These are phyloP conservation scores for Dendrocincla fuliginosa DNA, from an alignment of 2,797 vertebrate genomes.

Conservation along the genomic window DNA sequence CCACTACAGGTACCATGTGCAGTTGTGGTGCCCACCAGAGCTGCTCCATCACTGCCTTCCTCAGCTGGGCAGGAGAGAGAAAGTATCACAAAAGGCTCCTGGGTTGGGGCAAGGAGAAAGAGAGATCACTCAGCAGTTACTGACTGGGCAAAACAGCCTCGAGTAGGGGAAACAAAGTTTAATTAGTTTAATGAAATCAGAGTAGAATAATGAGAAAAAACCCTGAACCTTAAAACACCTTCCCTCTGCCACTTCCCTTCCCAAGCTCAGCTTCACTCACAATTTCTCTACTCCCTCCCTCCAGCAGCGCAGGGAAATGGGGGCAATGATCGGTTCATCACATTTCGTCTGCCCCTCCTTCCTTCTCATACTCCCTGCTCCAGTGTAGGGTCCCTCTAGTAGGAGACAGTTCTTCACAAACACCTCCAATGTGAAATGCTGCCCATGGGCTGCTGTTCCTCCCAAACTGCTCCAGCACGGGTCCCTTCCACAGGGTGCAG, in stretches of 20 bases:
- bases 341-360: neutral
- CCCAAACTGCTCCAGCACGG: neutral
- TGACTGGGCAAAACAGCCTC: neutral
- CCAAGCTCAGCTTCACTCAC: neutral
- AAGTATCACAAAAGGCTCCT: neutral
- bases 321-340: neutral
- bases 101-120: neutral
- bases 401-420: neutral
- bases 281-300: neutral
- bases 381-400: neutral
- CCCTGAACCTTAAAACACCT: neutral
- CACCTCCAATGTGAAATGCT: neutral
- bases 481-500: neutral
- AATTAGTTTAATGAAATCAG: no score
- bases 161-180: neutral
- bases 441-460: neutral
- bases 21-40: neutral
- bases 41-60: neutral
- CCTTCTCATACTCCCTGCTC: neutral
- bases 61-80: neutral
- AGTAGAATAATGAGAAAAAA: no score
- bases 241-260: neutral
- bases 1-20: neutral
- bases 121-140: neutral
- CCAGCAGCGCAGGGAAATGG: neutral